Conservation (phyloP, 2,888 invertebrate species). For the Timema podura region DNA sequence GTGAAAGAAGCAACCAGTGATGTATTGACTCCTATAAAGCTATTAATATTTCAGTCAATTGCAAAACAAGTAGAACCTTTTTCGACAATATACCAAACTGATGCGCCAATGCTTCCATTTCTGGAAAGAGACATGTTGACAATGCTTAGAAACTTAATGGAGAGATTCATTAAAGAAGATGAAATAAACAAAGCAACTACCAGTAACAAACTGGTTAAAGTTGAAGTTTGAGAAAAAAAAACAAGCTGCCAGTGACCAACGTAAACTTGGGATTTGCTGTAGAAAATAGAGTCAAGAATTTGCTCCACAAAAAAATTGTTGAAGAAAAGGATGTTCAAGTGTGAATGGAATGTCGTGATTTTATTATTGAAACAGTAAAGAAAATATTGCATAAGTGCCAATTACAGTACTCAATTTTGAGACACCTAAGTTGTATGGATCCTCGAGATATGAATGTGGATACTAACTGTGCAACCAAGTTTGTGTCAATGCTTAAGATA, state of each 20-base stretch:
- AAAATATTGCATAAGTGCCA: conserved; percentile 1
- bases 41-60: too few relatives aligned
- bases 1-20: neutral
- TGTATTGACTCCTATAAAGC: too few relatives aligned
- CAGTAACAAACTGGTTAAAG: conserved; percentile 2
- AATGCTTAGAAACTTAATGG: conserved; percentile 9
- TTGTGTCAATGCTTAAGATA: too few relatives aligned
- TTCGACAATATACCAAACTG: neutral
- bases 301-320: conserved; percentile 4
- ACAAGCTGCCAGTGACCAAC: neutral
- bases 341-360: neutral
- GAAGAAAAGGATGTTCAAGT: neutral
- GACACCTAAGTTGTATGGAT: neutral
- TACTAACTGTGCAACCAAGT: too few relatives aligned
- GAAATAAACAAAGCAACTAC: neutral
- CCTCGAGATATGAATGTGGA: too few relatives aligned
- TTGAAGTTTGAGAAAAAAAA: neutral
- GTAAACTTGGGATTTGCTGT: conserved; percentile 2
- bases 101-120: neutral
- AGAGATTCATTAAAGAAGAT: conserved; percentile 4
- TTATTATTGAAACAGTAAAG: conserved; percentile 5
- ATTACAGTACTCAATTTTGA: conserved; percentile 8
- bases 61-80: too few relatives aligned
- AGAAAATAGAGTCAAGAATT: neutral
- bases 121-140: neutral